These are phyloP conservation scores for Takifugu ocellatus DNA, from an alignment of 2,797 vertebrate genomes.

Conservation along the genomic window DNA sequence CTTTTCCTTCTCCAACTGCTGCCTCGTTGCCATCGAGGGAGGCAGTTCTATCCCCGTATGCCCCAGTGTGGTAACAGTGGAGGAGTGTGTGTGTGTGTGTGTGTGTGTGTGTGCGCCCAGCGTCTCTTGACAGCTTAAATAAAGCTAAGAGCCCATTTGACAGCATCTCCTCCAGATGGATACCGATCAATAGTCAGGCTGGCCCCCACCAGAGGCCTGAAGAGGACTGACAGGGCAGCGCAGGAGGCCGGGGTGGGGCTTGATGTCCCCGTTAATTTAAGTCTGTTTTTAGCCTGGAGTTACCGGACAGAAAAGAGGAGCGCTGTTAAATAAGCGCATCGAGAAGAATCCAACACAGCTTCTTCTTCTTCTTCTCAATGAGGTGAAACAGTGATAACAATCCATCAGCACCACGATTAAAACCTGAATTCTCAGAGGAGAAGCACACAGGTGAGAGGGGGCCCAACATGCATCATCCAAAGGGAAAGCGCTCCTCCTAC, in stretches of 20 bases:
- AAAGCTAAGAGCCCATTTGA: constrained; percentile 52
- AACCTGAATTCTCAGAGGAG: constrained; percentile 6
- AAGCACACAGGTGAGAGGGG: constrained; percentile 11
- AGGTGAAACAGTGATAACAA: background rate
- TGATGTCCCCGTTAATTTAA: constrained; percentile 31
- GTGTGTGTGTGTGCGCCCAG: constrained; percentile 6
- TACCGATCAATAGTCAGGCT: constrained; percentile 56
- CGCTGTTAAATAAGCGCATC: constrained; percentile 16
- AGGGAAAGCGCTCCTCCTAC: constrained; percentile 20
- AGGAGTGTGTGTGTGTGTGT: constrained; percentile 33
- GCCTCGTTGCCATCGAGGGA: constrained; percentile 34
- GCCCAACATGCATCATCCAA: constrained; percentile 27
- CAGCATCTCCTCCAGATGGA: constrained; percentile 45
- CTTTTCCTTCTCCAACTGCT: constrained; percentile 21
- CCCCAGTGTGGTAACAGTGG: constrained; percentile 27
- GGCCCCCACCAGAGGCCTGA: constrained; percentile 18
- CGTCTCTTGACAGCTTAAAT: constrained; percentile 44
- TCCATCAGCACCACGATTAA: constrained; percentile 4
- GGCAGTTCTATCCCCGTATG: constrained; percentile 37
- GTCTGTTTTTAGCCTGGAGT: constrained; percentile 31
- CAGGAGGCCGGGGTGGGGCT: constrained; percentile 52
- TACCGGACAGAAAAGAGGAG: constrained; percentile 6
- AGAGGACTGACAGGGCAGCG: constrained; percentile 54
- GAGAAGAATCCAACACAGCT: background rate
- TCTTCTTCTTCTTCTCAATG: background rate